phyloP scores from a whole-genome alignment of 2,113 vertebrate genomes.

The Bothrops jararaca region DNA sequence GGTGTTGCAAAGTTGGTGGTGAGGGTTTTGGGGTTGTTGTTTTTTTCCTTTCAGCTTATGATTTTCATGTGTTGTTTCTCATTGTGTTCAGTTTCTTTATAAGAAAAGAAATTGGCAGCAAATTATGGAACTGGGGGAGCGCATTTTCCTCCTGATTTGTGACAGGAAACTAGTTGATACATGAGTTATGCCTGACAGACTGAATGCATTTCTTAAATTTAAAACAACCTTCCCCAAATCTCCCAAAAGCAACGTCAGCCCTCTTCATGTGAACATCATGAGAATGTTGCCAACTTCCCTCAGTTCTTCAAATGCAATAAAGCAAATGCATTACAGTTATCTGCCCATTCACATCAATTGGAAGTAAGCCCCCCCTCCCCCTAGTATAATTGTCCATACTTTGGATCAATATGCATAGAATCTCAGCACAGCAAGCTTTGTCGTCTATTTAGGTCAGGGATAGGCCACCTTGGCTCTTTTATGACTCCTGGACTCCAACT shows the following conservation, averaged over 20 bases:
- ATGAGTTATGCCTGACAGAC: background rate
- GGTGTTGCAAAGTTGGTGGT: background rate
- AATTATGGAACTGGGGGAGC: background rate
- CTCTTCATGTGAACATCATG: background rate
- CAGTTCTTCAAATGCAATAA: background rate
- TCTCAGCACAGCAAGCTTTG: background rate
- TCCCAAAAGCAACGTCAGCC: background rate
- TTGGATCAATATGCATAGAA: background rate
- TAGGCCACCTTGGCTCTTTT: no score
- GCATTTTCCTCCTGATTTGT: background rate
- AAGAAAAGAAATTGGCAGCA: background rate
- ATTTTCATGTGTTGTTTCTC: background rate
- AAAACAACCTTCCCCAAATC: background rate
- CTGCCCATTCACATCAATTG: background rate
- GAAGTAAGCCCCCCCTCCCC: background rate
- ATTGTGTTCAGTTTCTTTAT: background rate
- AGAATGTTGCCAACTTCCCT: background rate
- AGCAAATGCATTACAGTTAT: background rate
- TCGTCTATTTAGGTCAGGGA: background rate
- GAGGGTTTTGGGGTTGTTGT: background rate
- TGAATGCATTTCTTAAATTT: background rate
- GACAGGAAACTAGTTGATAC: background rate
- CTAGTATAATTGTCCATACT: no score
- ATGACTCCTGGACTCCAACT: no score
- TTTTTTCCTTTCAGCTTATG: background rate